These are phyloP conservation scores for Hozukius guyotensis DNA, from an alignment of 2,797 vertebrate genomes.

Conservation along the genomic window DNA sequence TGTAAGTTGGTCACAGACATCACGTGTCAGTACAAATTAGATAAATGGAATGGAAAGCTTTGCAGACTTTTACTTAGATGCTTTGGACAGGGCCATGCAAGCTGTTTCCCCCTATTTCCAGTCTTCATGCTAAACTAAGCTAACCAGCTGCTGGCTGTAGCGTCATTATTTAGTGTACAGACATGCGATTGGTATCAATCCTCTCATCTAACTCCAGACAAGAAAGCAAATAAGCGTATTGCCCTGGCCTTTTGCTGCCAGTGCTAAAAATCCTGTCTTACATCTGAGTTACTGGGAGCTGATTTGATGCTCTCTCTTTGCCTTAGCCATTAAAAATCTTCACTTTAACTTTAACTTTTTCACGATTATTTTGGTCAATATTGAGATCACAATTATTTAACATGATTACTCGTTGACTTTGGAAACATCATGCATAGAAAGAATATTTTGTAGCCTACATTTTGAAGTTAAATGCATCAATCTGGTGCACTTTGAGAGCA, in stretches of 20 bases:
- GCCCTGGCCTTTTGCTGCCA: background rate
- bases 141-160: background rate
- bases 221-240: background rate
- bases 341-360: background rate
- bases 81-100: background rate
- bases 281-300: background rate
- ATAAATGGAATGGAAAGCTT: background rate
- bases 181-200: background rate
- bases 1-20: conserved; percentile 3
- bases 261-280: background rate
- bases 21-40: background rate
- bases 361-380: too few species aligned
- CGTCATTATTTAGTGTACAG: too few species aligned
- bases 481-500: too few species aligned
- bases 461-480: too few species aligned
- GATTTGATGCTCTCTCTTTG: background rate
- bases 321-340: background rate
- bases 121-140: background rate
- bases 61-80: background rate
- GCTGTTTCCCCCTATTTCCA: background rate
- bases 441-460: too few species aligned
- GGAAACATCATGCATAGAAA: too few species aligned
- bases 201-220: background rate
- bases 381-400: too few species aligned
- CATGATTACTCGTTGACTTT: too few species aligned